Evolutionary conservation across 2,888 invertebrate species (phyloP), one percentile per base, ranked within the genome.

Genomic region (Mamestra brassicae): DNA sequence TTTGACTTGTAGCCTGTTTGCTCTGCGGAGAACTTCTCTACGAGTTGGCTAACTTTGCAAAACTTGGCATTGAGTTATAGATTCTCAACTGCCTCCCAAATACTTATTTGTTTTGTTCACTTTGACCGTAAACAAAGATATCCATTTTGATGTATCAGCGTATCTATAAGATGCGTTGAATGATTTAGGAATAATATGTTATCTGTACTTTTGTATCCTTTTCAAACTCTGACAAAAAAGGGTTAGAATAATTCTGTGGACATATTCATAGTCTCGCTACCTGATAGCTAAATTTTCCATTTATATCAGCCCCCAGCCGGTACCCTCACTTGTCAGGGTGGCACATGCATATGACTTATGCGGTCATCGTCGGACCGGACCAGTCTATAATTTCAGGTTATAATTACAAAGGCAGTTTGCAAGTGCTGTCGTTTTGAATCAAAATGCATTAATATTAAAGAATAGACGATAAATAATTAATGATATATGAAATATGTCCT

Each of bases 11-110:
- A 90, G 90, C 91, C 90, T 90, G 92, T 91, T 93, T 90, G 92
- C 92, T 92, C 88, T 85, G 92, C 92, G 88, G 92, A 91, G 92
- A 94, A 94, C 93, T 94, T 93, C 90, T 90, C 91, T 89, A 90
- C 92, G 91, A 95, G 94, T 95, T 94, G 83, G 86, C 90, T 76
- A 96, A 95, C 93, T 96, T 93, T 80, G 89, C 84, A 83, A 92
- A 96, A 96, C 94, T 96, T 95, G 93, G 94, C 95, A 96, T 95
- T 95, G 95, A 96, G 96, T 96, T 96, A 96, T 96, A 95, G 95
- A 96, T 95, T 95, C 93, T 94, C 92, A 92, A 94, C 95, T 92
- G 94, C 94, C 93, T 94, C 92, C 93, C 93, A 92, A 95, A 95
- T 94, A 94, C 94, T 95, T 95, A 94, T 94, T 96, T 95, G 94